A percentile compares a stretch with the other conserved stretches of the same genome.
These are phyloP conservation scores for Cynopterus brachyotis DNA, from an alignment of 2,113 vertebrate genomes.

Conservation along the genomic window DNA sequence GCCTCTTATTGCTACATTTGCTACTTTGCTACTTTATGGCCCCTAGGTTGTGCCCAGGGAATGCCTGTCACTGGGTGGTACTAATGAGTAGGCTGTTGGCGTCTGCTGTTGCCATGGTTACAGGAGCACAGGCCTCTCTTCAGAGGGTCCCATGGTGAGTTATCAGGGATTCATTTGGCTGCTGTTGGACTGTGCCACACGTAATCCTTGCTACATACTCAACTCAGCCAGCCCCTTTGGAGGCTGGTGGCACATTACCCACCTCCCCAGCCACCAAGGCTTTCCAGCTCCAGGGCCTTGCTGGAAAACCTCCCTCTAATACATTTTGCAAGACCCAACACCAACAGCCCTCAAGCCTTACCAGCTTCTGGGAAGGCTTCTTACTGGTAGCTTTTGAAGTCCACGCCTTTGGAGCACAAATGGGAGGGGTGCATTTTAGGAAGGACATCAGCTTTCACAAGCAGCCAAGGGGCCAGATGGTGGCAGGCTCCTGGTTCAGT, in stretches of 20 bases:
- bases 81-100: slow-evolving; percentile 65
- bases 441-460: not conserved
- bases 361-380: not conserved
- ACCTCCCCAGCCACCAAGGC: too few species aligned
- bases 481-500: slow-evolving; percentile 70
- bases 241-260: not conserved
- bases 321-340: not conserved
- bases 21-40: slow-evolving; percentile 75
- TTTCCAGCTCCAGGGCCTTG: slow-evolving; percentile 7
- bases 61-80: slow-evolving; percentile 63
- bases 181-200: not conserved
- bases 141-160: slow-evolving; percentile 30
- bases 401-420: slow-evolving; percentile 48
- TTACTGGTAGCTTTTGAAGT: slow-evolving; percentile 53
- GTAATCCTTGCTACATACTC: not conserved
- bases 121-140: slow-evolving; percentile 37
- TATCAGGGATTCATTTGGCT: slow-evolving; percentile 55
- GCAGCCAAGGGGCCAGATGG: not conserved
- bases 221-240: slow-evolving; percentile 36
- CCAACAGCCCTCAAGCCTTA: not conserved
- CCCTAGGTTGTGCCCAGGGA: slow-evolving; percentile 46
- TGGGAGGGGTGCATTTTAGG: not conserved
- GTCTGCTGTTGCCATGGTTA: slow-evolving; percentile 67
- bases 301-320: not conserved
- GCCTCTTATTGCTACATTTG: slow-evolving; percentile 83